These are phyloP conservation scores for Formicarius rufipectus DNA, from an alignment of 2,113 vertebrate genomes.

Conservation along the genomic window DNA sequence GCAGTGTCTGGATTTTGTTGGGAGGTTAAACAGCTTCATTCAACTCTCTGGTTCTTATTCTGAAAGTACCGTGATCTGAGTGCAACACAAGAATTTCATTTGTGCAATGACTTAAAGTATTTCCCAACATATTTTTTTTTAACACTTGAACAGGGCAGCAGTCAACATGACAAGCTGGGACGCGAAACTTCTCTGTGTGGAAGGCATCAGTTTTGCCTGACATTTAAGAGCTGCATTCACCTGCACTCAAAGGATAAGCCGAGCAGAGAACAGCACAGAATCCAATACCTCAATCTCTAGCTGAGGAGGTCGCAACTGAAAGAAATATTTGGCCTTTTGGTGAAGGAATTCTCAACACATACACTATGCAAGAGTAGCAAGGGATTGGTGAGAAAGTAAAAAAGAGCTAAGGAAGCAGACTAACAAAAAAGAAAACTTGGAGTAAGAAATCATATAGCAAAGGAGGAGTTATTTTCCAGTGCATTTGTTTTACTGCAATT, in stretches of 20 bases:
- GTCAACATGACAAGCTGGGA: background rate
- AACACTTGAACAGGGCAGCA: background rate
- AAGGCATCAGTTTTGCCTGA: background rate
- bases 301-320: background rate
- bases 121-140: background rate
- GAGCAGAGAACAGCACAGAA: background rate
- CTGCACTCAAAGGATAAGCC: background rate
- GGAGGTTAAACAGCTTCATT: background rate
- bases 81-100: background rate
- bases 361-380: accelerated
- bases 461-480: background rate
- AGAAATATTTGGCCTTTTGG: background rate
- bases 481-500: background rate
- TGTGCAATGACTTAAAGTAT: background rate
- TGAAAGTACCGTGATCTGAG: background rate
- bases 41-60: background rate
- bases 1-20: background rate
- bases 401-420: background rate
- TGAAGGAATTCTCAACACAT: background rate
- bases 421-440: background rate
- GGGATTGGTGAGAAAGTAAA: background rate
- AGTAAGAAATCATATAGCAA: background rate
- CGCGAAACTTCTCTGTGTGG: background rate
- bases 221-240: background rate
- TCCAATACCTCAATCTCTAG: background rate